Evolutionary conservation across 1,140 invertebrate genomes (phyloP).

Genomic region (Drosophila rufa): DNA sequence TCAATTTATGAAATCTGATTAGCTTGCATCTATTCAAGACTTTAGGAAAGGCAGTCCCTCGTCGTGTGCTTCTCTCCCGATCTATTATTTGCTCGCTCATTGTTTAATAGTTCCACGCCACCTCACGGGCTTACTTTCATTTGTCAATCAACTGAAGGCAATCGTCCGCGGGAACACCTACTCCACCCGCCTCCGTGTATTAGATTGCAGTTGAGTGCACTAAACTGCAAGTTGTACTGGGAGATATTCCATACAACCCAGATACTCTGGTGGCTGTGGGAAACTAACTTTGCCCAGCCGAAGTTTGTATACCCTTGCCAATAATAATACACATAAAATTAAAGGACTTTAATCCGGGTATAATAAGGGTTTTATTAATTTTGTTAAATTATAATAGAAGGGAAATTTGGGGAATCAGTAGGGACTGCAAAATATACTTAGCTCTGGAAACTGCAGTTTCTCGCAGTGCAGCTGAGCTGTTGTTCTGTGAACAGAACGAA

Average conservation of each 20-base stretch:
- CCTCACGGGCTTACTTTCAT: constrained; percentile 50
- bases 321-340: too few species aligned
- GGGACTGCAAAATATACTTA: not conserved
- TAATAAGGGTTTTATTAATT: too few species aligned
- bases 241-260: not conserved
- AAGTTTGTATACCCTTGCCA: too few species aligned
- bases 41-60: constrained; percentile 6
- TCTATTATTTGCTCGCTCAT: constrained; percentile 22
- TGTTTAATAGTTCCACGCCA: constrained; percentile 61
- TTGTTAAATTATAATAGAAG: too few species aligned
- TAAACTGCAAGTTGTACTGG: constrained; percentile 21
- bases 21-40: constrained; percentile 30
- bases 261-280: too few species aligned
- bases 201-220: constrained; percentile 31
- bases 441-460: not conserved
- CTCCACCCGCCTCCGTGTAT: not conserved
- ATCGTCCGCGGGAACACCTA: not conserved
- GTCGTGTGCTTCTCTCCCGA: not conserved
- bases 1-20: constrained; percentile 43
- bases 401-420: not conserved
- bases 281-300: too few species aligned
- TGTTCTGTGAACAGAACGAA: constrained; percentile 5
- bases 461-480: constrained; percentile 10
- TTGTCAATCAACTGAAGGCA: constrained; percentile 64
- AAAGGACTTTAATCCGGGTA: too few species aligned